A percentile compares a stretch with the other conserved stretches of the same genome.
Conservation (phyloP, 2,797 vertebrate genomes). For the Xiphophorus birchmanni region DNA sequence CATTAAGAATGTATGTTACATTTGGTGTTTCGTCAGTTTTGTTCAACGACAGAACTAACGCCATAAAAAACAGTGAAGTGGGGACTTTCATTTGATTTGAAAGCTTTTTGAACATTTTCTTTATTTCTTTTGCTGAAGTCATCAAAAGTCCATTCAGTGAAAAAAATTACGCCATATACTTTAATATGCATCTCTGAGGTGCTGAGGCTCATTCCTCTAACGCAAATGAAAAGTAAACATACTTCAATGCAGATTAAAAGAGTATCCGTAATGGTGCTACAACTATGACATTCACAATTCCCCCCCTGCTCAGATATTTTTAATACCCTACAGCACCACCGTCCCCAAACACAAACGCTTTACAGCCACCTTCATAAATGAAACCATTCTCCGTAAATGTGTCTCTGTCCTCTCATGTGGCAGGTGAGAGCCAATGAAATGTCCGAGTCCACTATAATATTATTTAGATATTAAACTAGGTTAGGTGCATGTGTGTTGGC, state of each 20-base stretch:
- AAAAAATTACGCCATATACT: constrained; percentile 50
- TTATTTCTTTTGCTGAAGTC: constrained; percentile 14
- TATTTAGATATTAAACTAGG: constrained; percentile 71
- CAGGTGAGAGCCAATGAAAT: constrained; percentile 66
- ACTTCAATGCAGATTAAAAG: constrained; percentile 74
- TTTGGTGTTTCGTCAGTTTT: not conserved
- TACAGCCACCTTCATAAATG: constrained; percentile 79
- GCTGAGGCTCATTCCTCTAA: constrained; percentile 54
- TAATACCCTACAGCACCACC: constrained; percentile 57
- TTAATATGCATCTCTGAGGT: constrained; percentile 62
- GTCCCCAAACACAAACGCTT: constrained; percentile 58
- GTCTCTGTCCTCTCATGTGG: constrained; percentile 76
- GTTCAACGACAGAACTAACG: constrained; percentile 36
- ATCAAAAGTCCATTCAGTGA: constrained; percentile 31
- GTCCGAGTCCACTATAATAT: constrained; percentile 72
- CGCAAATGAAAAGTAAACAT: constrained; percentile 77
- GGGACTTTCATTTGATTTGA: constrained; percentile 9
- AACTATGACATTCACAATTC: constrained; percentile 59
- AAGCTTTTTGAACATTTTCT: not conserved
- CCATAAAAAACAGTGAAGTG: constrained; percentile 11
- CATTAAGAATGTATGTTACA: not conserved
- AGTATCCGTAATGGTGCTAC: constrained; percentile 71
- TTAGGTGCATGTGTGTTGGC: constrained; percentile 70
- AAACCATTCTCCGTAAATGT: constrained; percentile 76
- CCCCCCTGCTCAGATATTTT: constrained; percentile 68